Evolutionary conservation across 2,888 invertebrate genomes (phyloP).

Genomic region (Catocala nupta): DNA sequence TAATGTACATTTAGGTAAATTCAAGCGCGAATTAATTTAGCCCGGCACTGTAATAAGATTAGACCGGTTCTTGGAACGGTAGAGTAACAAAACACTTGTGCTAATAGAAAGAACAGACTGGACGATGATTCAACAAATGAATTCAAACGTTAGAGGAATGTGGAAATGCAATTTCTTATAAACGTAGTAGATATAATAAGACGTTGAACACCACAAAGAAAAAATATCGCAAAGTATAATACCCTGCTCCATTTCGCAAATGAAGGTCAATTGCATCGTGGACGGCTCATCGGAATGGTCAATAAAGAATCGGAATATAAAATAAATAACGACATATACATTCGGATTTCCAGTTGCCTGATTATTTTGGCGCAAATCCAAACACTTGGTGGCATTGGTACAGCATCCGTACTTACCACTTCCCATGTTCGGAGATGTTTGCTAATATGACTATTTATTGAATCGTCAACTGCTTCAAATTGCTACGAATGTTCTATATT

Average conservation of each 20-base stretch:
- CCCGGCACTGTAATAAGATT: constrained; percentile 40
- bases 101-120: constrained; percentile 44
- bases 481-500: constrained; percentile 5
- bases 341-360: constrained; percentile 69
- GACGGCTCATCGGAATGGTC: constrained; percentile 62
- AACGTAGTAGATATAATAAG: not conserved
- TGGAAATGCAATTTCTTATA: constrained; percentile 30
- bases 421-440: constrained; percentile 61
- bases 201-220: constrained; percentile 32
- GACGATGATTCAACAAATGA: constrained; percentile 49
- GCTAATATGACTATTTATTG: constrained; percentile 28
- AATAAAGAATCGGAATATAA: constrained; percentile 68
- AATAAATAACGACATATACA: constrained; percentile 70
- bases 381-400: constrained; percentile 60
- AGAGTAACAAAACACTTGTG: constrained; percentile 18
- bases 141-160: constrained; percentile 40
- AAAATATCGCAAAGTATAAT: constrained; percentile 46
- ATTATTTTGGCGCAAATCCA: constrained; percentile 81
- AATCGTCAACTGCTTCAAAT: constrained; percentile 19
- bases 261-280: constrained; percentile 70
- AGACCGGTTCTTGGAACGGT: constrained; percentile 30
- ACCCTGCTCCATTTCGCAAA: constrained; percentile 59
- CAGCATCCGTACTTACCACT: constrained; percentile 57
- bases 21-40: constrained; percentile 42
- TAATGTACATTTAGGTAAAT: constrained; percentile 51